phyloP scores from a whole-genome alignment of 1,140 invertebrate species.

The Alviniconcha marisindica region DNA sequence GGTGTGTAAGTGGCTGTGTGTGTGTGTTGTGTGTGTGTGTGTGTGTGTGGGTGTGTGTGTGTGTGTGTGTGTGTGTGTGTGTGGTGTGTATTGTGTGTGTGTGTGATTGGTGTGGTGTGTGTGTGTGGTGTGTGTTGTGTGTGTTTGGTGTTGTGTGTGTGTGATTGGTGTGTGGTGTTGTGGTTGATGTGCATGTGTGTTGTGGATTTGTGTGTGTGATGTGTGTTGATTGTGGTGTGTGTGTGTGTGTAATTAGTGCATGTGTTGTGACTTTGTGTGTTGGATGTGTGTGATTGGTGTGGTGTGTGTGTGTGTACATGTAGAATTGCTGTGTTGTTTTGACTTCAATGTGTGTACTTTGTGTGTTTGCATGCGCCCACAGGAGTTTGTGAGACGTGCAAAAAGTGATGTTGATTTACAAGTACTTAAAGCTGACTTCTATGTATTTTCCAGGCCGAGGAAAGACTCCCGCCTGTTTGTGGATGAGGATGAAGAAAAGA shows the following conservation, averaged over 20 bases:
- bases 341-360: neutral
- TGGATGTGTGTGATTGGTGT: neutral
- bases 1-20: neutral
- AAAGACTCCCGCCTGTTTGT: conserved; percentile 53
- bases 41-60: neutral
- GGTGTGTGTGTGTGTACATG: too few relatives aligned
- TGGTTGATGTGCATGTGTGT: neutral
- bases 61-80: neutral
- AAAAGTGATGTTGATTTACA: neutral
- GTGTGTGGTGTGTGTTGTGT: neutral
- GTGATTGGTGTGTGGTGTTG: neutral
- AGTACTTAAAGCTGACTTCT: too few relatives aligned
- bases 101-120: neutral
- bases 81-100: neutral
- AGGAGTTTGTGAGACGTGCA: neutral
- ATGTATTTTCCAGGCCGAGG: conserved; percentile 45
- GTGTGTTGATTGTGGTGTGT: neutral
- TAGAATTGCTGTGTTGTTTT: neutral
- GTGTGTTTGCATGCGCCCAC: neutral
- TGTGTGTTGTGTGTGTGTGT: too few relatives aligned
- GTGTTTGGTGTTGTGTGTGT: neutral
- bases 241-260: too few relatives aligned
- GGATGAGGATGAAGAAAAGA: conserved; percentile 53
- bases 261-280: neutral
- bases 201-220: neutral